Percentiles rank a stretch among this genome's conserved stretches.
These are phyloP conservation scores for Calidris pugnax DNA, from an alignment of 2,113 vertebrate species.

Conservation along the genomic window DNA sequence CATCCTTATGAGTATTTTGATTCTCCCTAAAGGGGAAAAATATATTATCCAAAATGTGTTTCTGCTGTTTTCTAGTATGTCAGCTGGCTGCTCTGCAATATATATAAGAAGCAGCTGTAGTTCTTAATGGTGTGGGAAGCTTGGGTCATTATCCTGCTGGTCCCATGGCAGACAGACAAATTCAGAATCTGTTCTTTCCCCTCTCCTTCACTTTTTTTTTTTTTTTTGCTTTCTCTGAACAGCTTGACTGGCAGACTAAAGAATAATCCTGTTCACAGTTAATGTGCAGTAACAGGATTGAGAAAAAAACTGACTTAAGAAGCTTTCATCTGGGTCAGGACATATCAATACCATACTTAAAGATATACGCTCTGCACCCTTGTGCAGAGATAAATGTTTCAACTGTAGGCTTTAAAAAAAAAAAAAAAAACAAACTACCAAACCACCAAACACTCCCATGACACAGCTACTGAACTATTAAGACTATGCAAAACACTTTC, in stretches of 20 bases:
- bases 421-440: neutral
- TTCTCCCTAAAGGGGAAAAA: neutral
- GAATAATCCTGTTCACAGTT: slow-evolving; percentile 76
- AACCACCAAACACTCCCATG: neutral
- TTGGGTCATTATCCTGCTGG: slow-evolving; percentile 28
- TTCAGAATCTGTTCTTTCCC: slow-evolving; percentile 48
- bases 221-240: slow-evolving; percentile 33
- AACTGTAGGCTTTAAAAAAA: slow-evolving; percentile 39
- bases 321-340: slow-evolving; percentile 70
- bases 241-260: slow-evolving; percentile 70
- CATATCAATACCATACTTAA: slow-evolving; percentile 66
- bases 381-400: slow-evolving; percentile 62
- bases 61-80: neutral
- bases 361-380: slow-evolving; percentile 47
- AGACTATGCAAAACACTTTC: slow-evolving; percentile 50
- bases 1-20: neutral
- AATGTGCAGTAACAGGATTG: slow-evolving; percentile 74
- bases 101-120: neutral
- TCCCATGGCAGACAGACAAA: slow-evolving; percentile 47
- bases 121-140: slow-evolving; percentile 8
- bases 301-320: slow-evolving; percentile 71
- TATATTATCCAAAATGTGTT: neutral
- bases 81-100: neutral
- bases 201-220: neutral
- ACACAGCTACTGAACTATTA: slow-evolving; percentile 58